phyloP scores from a whole-genome alignment of 2,797 vertebrate species.

The Neosilurus hyrtlii region DNA sequence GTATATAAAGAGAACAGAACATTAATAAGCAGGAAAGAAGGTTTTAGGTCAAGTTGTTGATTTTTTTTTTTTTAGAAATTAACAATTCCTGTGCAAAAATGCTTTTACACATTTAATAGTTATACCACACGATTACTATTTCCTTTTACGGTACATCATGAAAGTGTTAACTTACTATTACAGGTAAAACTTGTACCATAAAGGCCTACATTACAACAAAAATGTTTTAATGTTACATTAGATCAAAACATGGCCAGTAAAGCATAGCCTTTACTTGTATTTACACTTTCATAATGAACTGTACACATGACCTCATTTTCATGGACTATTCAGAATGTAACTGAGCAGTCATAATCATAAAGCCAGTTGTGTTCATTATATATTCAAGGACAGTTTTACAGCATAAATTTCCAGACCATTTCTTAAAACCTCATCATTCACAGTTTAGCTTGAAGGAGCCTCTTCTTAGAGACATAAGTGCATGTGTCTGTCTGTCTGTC shows the following conservation, averaged over 20 bases:
- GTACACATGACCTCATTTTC: not conserved
- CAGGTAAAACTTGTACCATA: not conserved
- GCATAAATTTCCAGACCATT: not conserved
- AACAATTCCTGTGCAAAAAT: not conserved
- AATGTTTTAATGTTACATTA: not conserved
- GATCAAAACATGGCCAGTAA: not conserved
- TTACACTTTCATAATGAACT: not conserved
- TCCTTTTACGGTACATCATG: not conserved
- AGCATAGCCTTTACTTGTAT: not conserved
- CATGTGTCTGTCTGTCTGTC: constrained; percentile 55
- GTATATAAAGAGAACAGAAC: not conserved
- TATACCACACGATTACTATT: not conserved
- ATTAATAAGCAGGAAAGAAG: not conserved
- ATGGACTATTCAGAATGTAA: not conserved
- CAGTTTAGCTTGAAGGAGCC: constrained; percentile 55
- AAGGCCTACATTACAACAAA: not conserved
- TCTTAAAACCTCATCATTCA: not conserved
- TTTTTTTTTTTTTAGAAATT: not conserved
- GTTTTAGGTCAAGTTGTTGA: not conserved
- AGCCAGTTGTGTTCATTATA: not conserved
- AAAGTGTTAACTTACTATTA: not conserved
- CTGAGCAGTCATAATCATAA: too few relatives aligned
- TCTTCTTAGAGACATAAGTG: constrained; percentile 43
- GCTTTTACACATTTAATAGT: not conserved
- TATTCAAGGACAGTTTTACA: not conserved